Conservation (phyloP, 2,888 invertebrate species). For the Listrodromus nycthemerus region DNA sequence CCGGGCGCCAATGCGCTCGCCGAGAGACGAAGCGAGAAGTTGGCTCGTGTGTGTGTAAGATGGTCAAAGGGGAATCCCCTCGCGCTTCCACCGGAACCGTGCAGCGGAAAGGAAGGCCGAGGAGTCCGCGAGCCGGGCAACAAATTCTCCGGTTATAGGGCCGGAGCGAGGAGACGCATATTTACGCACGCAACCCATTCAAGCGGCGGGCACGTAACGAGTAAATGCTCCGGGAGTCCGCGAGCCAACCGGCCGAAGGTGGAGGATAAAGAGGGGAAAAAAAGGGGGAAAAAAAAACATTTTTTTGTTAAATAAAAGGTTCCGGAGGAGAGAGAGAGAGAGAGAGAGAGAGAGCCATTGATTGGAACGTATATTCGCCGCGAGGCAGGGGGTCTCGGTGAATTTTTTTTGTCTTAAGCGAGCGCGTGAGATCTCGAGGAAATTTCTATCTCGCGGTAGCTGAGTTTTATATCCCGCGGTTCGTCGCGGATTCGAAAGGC, state of each 20-base stretch:
- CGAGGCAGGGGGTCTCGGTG: slow-evolving; percentile 60
- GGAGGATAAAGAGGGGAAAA: slow-evolving; percentile 28
- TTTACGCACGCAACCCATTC: slow-evolving; percentile 68
- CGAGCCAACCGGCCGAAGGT: slow-evolving; percentile 52
- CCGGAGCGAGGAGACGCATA: slow-evolving; percentile 62
- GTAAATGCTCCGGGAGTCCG: slow-evolving; percentile 54
- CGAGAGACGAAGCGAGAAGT: slow-evolving; percentile 18
- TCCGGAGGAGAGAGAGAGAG: background rate
- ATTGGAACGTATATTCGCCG: slow-evolving; percentile 66
- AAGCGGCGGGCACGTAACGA: slow-evolving; percentile 62
- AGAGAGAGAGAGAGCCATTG: slow-evolving; percentile 43
- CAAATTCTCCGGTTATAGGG: slow-evolving; percentile 53
- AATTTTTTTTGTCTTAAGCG: slow-evolving; percentile 46
- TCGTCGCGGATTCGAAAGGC: slow-evolving; percentile 32
- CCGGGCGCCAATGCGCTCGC: slow-evolving; percentile 53
- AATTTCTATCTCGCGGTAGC: slow-evolving; percentile 38
- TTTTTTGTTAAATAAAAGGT: background rate
- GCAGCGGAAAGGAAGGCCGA: slow-evolving; percentile 37
- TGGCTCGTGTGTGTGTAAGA: slow-evolving; percentile 32
- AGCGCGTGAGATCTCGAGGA: slow-evolving; percentile 19
- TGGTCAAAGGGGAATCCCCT: slow-evolving; percentile 40
- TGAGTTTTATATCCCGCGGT: background rate
- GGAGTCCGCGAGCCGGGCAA: slow-evolving; percentile 42
- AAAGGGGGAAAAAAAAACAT: slow-evolving; percentile 35
- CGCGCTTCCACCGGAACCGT: slow-evolving; percentile 45